Evolutionary conservation across 2,888 invertebrate genomes (phyloP), one percentile per base, ranked within the genome.

Genomic region (Diloba caeruleocephala): DNA sequence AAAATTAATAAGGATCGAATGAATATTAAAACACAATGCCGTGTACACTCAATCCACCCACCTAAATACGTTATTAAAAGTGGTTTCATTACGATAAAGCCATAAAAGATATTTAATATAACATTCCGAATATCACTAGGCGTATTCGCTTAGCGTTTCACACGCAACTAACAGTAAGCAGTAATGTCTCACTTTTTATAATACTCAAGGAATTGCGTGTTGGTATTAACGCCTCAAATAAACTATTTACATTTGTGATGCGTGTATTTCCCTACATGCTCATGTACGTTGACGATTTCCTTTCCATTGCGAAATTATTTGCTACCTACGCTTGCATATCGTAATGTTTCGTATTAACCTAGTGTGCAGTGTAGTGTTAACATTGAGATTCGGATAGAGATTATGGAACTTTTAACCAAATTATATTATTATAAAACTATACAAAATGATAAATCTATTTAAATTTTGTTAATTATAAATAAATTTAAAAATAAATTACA

Each of bases 231-330:
- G 66, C 71, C 71, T 74, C 64, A 61, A 77, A 70, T 38, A 53
- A 53, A 44, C 13, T 19, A 37, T 14, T 66, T 73, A 70, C 71
- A 68, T 76, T 74, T 67, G 66, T 72, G 64, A 72, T 76, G 74
- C 68, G 71, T 80, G 53, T 76, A 74, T 81, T 79, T 72, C 63
- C 71, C 61, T 62, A 72, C 76, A 69, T 74, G 73, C 72, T 74
- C 70, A 64, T 74, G 63, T 59, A 63, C 56, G 72, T 68, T 68
- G 57, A 71, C 61, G 72, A 76, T 83, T 85, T 82, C 81, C 81
- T 79, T 81, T 82, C 66, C 57, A 71, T 78, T 79, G 74, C 76
- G 65, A 79, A 80, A 79, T 70, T 75, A 77, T 78, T 81, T 73
- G 58, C 48, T 48, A 60, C 53, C 48, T 48, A 60, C 53, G 55